A percentile compares a stretch with the other conserved stretches of the same genome.
phyloP scores from a whole-genome alignment of 1,140 invertebrate genomes.

The Papilio xuthus region DNA sequence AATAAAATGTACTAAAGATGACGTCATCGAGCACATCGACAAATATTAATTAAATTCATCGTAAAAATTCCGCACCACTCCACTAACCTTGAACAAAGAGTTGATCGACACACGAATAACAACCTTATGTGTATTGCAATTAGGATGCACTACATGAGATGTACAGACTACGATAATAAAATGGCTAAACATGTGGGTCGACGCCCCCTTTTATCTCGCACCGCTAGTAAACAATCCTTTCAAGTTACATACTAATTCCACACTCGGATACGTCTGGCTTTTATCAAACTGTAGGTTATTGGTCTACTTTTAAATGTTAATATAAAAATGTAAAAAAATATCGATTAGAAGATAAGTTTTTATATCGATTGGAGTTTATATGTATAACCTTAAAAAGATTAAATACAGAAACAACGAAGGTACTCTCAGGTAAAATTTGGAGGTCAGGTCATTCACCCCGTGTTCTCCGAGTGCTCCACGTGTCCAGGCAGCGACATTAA shows the following conservation, averaged over 20 bases:
- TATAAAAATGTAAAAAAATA: neutral
- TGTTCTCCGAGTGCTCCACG: neutral
- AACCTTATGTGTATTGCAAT: constrained; percentile 10
- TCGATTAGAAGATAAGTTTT: too few species aligned
- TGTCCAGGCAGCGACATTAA: neutral
- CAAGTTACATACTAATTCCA: constrained; percentile 26
- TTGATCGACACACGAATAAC: neutral
- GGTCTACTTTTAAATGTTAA: neutral
- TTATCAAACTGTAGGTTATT: neutral
- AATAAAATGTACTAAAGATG: neutral
- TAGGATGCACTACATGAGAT: neutral
- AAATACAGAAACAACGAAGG: neutral
- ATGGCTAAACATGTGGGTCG: constrained; percentile 39
- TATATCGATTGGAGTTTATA: too few species aligned
- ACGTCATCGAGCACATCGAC: constrained; percentile 8
- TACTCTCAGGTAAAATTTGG: neutral
- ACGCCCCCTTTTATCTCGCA: constrained; percentile 40
- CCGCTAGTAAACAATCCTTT: constrained; percentile 38
- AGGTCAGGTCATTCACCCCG: constrained; percentile 11
- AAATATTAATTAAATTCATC: constrained; percentile 24
- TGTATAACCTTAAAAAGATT: too few species aligned
- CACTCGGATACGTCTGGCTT: constrained; percentile 14
- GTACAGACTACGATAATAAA: constrained; percentile 26
- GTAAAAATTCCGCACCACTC: constrained; percentile 32
- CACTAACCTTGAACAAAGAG: constrained; percentile 23